These are phyloP conservation scores for Trichonephila inaurata DNA, from an alignment of 1,140 invertebrate genomes.

Conservation along the genomic window DNA sequence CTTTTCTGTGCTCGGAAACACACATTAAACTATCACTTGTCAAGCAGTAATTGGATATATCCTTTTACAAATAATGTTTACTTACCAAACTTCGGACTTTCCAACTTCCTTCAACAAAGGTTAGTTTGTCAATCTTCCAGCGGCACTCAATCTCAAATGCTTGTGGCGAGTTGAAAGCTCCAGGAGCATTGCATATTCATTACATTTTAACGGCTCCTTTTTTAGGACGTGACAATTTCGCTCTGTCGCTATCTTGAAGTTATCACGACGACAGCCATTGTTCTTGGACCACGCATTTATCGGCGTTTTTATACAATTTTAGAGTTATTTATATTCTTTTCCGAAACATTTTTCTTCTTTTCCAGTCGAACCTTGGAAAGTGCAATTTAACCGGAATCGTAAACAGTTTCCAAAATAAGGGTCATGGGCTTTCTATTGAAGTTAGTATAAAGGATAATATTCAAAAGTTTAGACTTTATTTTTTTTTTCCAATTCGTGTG, in stretches of 20 bases:
- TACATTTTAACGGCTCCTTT: not conserved
- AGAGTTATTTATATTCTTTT: slow-evolving; percentile 5
- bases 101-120: not conserved
- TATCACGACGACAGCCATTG: not conserved
- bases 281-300: not conserved
- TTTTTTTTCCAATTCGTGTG: not conserved
- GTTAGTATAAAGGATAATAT: not conserved
- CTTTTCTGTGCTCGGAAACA: not conserved
- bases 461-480: slow-evolving; percentile 20
- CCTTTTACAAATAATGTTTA: not conserved
- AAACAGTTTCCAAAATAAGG: not conserved
- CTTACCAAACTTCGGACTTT: not conserved
- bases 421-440: slow-evolving; percentile 8
- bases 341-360: not conserved
- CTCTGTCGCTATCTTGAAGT: not conserved
- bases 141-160: not conserved
- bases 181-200: slow-evolving; percentile 6
- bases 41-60: not conserved
- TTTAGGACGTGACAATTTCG: slow-evolving; percentile 16
- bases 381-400: not conserved
- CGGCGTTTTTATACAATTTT: slow-evolving; percentile 29
- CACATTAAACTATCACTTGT: slow-evolving; percentile 15
- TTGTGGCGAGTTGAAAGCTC: not conserved
- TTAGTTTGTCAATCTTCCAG: not conserved
- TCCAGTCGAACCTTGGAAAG: not conserved